A percentile compares a stretch with the other conserved stretches of the same genome.
These are phyloP conservation scores for Mandrillus leucophaeus DNA, from an alignment of 2,113 vertebrate species.

Conservation along the genomic window DNA sequence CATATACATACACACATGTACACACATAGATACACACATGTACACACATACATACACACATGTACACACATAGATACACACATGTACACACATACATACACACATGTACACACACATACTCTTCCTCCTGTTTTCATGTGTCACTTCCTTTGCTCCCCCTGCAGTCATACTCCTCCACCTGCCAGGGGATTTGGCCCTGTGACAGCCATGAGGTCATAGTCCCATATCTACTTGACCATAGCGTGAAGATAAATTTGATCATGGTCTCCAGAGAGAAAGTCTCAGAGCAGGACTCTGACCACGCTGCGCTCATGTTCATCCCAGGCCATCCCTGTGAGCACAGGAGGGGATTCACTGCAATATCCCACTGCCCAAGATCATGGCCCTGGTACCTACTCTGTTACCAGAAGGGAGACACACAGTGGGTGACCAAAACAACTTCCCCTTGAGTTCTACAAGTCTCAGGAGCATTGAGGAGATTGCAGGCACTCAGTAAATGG, in stretches of 20 bases:
- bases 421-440: too few relatives aligned
- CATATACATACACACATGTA: neutral
- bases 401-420: neutral
- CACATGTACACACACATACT: rapidly evolving
- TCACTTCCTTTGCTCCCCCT: neutral
- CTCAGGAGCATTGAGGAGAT: neutral
- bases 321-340: neutral
- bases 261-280: neutral
- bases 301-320: rapidly evolving
- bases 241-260: neutral
- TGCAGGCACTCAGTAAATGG: neutral
- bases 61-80: too few relatives aligned
- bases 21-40: rapidly evolving
- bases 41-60: neutral
- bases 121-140: neutral
- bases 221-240: neutral
- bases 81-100: neutral
- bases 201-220: neutral
- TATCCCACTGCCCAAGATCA: neutral
- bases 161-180: neutral
- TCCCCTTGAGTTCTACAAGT: rapidly evolving
- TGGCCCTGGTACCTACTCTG: neutral
- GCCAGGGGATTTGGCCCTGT: neutral
- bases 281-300: neutral
- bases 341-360: rapidly evolving